Evolutionary conservation across 1,140 invertebrate genomes (phyloP), one percentile per base, ranked within the genome.

Genomic region (Temnothorax longispinosus): DNA sequence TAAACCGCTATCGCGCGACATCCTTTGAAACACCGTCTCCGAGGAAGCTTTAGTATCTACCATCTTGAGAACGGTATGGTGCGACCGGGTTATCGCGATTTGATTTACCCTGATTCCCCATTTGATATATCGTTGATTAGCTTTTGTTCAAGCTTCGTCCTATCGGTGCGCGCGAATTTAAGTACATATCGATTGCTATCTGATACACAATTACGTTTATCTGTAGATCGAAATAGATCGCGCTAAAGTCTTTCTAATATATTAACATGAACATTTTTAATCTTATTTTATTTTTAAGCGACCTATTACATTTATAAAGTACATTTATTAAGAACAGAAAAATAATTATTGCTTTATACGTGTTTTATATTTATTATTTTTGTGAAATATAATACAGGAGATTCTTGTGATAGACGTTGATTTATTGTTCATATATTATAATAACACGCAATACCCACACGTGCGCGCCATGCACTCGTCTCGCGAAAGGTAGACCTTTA

Each of bases 1-100:
- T 91, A 89, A 92, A 92, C 87, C 90, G 72, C 75, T 92, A 91
- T 92, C 89, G 82, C 47, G 54, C 78, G 38, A 65, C 47, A 64
- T 72, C 72, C 58, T 80, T 88, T 86, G 72, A 67, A 81, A 78
- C 64, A 67, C 38, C 35, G 58, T 35, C 18, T 52, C 27, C 7
- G n/a, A 52, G 41, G 11, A 87, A 71, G 15, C 56, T 78, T 77
- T 65, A 5, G 8, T 76, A 87, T 84, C 65, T 71, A 47, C n/a
- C 65, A 71, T 65, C 75, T 75, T 62, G 69, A 78, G 52, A 75
- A 54, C 27, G 54, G 32, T 47, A 44, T 18, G 18, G 35, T 13
- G 27, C 50, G 52, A 35, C 13, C 56, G 69, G 81, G 21, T 72
- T 87, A 87, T 75, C 72, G 50, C 58, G 80, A 87, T 87, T 84